Evolutionary conservation across 2,797 vertebrate genomes (phyloP).

Genomic region (Sylvilagus floridanus): DNA sequence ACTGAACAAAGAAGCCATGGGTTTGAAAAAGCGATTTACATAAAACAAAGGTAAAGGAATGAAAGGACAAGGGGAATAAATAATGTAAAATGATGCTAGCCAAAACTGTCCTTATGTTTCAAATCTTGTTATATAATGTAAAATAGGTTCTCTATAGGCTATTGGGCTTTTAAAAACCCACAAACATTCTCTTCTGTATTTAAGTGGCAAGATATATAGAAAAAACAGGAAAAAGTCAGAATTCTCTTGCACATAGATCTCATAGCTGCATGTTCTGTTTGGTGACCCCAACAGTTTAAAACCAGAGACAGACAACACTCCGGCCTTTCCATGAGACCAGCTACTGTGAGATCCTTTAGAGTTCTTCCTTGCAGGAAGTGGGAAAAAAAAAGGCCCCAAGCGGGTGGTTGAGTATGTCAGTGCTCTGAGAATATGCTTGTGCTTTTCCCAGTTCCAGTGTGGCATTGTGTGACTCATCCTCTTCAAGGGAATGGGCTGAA

Average conservation of each 20-base stretch:
- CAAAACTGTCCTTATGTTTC: neutral
- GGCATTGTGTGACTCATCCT: neutral
- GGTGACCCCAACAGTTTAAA: neutral
- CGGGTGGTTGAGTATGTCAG: neutral
- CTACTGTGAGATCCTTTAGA: neutral
- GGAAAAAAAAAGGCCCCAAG: neutral
- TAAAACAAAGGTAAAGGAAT: neutral
- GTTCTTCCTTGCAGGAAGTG: neutral
- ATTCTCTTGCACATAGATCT: neutral
- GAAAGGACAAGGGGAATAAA: neutral
- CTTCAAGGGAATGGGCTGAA: neutral
- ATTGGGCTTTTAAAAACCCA: neutral
- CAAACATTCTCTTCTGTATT: neutral
- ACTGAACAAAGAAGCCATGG: neutral
- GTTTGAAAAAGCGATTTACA: neutral
- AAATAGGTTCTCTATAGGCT: neutral
- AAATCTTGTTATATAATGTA: neutral
- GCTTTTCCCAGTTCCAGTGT: neutral
- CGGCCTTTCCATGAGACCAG: neutral
- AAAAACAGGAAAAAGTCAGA: neutral
- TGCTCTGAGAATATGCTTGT: neutral
- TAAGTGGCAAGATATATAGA: neutral
- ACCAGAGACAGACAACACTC: no score
- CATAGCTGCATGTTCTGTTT: neutral
- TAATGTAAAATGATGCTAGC: neutral